These are phyloP conservation scores for Megaleporinus macrocephalus DNA, from an alignment of 2,113 vertebrate genomes.

Conservation along the genomic window DNA sequence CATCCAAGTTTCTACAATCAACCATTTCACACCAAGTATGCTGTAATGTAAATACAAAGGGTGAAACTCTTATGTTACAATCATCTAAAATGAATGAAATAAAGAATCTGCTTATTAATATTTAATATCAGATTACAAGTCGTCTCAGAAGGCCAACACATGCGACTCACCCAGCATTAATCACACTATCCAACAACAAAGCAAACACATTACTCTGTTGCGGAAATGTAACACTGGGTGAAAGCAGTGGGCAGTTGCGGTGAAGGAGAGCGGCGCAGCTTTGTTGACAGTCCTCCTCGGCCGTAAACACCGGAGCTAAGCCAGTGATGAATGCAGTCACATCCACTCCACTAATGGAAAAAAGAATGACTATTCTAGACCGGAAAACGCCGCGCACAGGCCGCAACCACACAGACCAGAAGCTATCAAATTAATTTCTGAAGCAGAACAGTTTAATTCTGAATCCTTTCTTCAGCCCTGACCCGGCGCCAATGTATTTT, in stretches of 20 bases:
- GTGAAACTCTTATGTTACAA: too few species aligned
- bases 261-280: background rate
- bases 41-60: too few species aligned
- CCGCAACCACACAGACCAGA: constrained; percentile 22
- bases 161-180: background rate
- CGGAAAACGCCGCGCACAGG: constrained; percentile 28
- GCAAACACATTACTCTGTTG: background rate
- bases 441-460: constrained; percentile 59
- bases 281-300: constrained; percentile 33
- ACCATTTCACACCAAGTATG: too few species aligned
- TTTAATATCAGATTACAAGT: background rate
- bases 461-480: constrained; percentile 55
- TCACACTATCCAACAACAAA: background rate
- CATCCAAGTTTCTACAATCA: too few species aligned
- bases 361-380: constrained; percentile 52
- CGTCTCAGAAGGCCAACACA: background rate
- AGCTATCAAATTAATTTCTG: constrained; percentile 59
- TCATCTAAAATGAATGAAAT: too few species aligned
- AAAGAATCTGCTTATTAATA: too few species aligned
- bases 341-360: constrained; percentile 60
- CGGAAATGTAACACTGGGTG: background rate
- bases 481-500: constrained; percentile 53
- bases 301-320: constrained; percentile 45
- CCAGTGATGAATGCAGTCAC: constrained; percentile 49
- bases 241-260: constrained; percentile 6